phyloP scores from a whole-genome alignment of 2,888 invertebrate species.

The Drosophila formosana region DNA sequence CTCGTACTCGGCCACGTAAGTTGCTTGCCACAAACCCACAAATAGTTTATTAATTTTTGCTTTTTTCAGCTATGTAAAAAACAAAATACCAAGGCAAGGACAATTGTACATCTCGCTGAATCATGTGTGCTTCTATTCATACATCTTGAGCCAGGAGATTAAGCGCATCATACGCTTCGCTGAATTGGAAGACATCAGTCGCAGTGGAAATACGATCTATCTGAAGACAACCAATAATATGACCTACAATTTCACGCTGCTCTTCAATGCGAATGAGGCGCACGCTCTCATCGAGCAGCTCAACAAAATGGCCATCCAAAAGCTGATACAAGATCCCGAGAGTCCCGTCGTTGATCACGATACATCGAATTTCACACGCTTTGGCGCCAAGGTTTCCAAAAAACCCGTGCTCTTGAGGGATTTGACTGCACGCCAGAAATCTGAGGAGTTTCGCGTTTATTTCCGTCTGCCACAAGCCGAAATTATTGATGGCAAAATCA shows the following conservation, averaged over 20 bases:
- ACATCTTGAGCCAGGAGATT: constrained; percentile 95
- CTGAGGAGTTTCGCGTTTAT: constrained; percentile 94
- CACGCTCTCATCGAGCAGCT: constrained; percentile 97
- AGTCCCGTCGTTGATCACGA: constrained; percentile 96
- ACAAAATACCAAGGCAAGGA: constrained; percentile 97
- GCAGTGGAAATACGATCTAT: constrained; percentile 93
- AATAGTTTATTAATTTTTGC: background rate
- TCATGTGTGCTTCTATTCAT: constrained; percentile 98
- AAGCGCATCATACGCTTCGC: constrained; percentile 93
- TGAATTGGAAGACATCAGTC: constrained; percentile 90
- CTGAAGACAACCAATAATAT: constrained; percentile 93
- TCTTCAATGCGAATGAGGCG: constrained; percentile 95
- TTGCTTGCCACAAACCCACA: background rate
- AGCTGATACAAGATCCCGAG: constrained; percentile 92
- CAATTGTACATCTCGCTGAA: constrained; percentile 98
- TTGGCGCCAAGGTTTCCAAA: constrained; percentile 92
- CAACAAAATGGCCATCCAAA: constrained; percentile 98
- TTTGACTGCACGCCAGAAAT: constrained; percentile 96
- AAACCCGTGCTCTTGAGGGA: constrained; percentile 97
- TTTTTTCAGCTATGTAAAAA: constrained; percentile 94
- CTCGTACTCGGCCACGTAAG: constrained; percentile 96
- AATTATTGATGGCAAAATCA: constrained; percentile 97
- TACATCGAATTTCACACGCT: constrained; percentile 92
- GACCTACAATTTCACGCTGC: constrained; percentile 96
- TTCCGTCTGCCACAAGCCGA: constrained; percentile 95